Evolutionary conservation across 92 coral and sea anemone species (phyloP), one percentile per base, ranked within the genome.

Genomic region (Epizoanthus ramosus): DNA sequence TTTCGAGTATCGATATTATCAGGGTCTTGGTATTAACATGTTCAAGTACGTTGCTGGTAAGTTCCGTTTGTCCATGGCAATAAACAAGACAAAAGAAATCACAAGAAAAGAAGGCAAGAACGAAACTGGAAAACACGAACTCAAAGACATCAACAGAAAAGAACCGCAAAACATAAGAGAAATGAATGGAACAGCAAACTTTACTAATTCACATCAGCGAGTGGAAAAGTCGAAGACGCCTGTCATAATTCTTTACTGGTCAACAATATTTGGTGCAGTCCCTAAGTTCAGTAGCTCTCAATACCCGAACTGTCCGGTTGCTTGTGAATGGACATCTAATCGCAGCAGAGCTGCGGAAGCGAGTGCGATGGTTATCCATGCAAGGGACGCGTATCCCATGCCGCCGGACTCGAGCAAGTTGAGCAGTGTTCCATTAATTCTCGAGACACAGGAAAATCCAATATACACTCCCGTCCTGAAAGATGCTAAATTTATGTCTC

Each of bases 391-490:
- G 37, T 28, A 31, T 3, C 85, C 85, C 24, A 35, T 63, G 18
- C 53, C 60, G 33, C 53, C 60, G 33, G 23, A 81, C 5, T 8
- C 63, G 0, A 61, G 22, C 50, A 47, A 8, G 53, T 10, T 47
- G 53, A 6, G 53, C 53, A 2, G 14, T 0, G 14, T 47, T 1
- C 85, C 85, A 1, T 81, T 74, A 75, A 81, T 81, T 37, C 63
- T 81, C 17, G 43, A 68, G 10, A 81, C 75, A 33, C 65, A 72
- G 22, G 85, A 81, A 54, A 81, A 81, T 60, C 85, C 85, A 0
- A 7, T 81, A 18, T 70, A 81, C 45, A 81, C 85, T 6, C 64
- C 63, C 4, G 75, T 45, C 4, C 45, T 81, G 52, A 14, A 25
- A 22, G 28, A 81, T 23, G 56, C 85, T 8, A 24, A 33, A 53